Percentiles rank a stretch among this genome's conserved stretches.
Conservation (phyloP, 2,113 vertebrate species). For the Calidris pugnax region DNA sequence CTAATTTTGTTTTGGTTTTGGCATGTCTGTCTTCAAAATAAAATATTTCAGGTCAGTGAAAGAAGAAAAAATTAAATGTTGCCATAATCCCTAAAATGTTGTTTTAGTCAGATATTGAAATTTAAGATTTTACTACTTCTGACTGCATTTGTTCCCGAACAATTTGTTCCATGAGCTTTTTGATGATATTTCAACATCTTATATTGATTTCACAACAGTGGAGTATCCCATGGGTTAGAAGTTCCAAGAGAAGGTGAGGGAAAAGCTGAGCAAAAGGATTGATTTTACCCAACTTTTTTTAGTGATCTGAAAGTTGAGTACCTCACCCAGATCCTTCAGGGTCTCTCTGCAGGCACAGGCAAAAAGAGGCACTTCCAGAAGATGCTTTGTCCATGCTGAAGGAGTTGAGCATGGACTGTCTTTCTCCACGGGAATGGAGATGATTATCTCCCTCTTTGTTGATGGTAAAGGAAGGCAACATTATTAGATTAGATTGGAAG, state of each 20-base stretch:
- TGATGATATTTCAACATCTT: not conserved
- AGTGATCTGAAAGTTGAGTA: not conserved
- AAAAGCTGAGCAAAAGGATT: not conserved
- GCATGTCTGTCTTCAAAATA: not conserved
- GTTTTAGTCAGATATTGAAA: not conserved
- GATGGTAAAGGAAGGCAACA: not conserved
- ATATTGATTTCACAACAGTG: not conserved
- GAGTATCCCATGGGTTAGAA: not conserved
- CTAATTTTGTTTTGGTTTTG: not conserved
- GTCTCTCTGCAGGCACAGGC: not conserved
- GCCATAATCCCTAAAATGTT: not conserved
- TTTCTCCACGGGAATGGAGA: not conserved
- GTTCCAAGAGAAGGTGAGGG: not conserved
- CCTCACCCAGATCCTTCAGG: not conserved
- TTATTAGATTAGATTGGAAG: not conserved
- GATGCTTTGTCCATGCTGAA: not conserved
- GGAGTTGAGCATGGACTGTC: not conserved
- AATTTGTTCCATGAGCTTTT: constrained; percentile 16
- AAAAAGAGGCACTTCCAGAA: not conserved
- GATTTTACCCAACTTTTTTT: not conserved
- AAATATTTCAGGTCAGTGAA: not conserved
- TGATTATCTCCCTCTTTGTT: not conserved
- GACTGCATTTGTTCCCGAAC: not conserved
- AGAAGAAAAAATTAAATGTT: not conserved
- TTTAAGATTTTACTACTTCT: not conserved